Percentiles rank a stretch among this genome's conserved stretches.
These are phyloP conservation scores for Paramormyrops hopkinsi DNA, from an alignment of 2,797 vertebrate genomes.

Conservation along the genomic window DNA sequence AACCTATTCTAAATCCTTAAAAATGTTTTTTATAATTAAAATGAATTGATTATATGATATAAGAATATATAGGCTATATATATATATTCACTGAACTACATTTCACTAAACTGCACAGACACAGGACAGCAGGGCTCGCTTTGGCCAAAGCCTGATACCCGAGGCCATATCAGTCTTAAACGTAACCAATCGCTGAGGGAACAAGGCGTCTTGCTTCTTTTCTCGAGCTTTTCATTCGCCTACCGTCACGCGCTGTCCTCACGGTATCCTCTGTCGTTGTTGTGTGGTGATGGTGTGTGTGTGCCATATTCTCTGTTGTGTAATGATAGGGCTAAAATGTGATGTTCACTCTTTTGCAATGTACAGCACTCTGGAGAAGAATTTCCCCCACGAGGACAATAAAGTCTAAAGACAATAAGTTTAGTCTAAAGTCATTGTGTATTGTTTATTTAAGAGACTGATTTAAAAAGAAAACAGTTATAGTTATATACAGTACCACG, in stretches of 20 bases:
- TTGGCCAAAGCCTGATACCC: background rate
- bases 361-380: background rate
- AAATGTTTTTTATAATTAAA: background rate
- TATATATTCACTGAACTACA: too few relatives aligned
- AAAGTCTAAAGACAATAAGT: background rate
- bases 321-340: background rate
- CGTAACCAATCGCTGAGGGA: background rate
- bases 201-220: background rate
- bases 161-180: background rate
- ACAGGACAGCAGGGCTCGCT: background rate
- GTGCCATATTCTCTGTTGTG: background rate
- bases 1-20: background rate
- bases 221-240: background rate
- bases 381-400: background rate
- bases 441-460: background rate
- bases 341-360: background rate
- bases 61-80: background rate
- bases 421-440: background rate
- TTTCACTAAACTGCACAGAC: background rate
- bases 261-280: background rate
- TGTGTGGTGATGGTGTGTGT: background rate
- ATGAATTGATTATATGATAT: background rate
- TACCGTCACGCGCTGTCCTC: background rate
- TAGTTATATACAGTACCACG: background rate
- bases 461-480: background rate